Conservation (phyloP, 2,797 vertebrate genomes). For the Emydoidea blandingii region DNA sequence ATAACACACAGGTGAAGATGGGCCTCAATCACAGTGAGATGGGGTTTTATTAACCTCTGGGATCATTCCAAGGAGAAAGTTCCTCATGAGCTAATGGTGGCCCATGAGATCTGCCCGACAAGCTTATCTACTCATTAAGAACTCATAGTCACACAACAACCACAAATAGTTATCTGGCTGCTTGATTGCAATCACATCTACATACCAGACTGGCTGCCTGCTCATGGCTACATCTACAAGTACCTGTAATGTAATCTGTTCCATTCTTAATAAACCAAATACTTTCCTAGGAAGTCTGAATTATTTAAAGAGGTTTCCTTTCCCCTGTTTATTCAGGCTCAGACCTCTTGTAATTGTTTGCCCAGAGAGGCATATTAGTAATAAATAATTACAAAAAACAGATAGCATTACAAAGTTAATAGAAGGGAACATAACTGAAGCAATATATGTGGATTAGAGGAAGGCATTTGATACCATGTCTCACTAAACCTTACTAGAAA, state of each 20-base stretch:
- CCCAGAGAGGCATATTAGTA: neutral
- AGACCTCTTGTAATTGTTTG: neutral
- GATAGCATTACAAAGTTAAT: neutral
- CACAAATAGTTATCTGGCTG: neutral
- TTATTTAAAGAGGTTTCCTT: neutral
- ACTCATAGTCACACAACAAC: neutral
- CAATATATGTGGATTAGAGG: neutral
- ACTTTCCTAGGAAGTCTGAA: neutral
- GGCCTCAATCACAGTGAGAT: neutral
- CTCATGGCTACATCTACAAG: neutral
- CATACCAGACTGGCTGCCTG: neutral
- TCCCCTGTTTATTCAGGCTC: neutral
- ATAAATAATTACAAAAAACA: neutral
- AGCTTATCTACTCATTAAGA: neutral
- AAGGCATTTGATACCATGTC: neutral
- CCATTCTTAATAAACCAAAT: neutral
- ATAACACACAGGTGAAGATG: neutral
- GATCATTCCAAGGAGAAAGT: neutral
- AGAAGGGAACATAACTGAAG: neutral
- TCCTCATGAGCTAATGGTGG: neutral
- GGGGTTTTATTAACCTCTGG: neutral
- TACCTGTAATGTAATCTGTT: neutral
- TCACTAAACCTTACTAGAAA: neutral
- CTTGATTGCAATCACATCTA: neutral
- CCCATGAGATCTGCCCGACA: neutral